A percentile compares a stretch with the other conserved stretches of the same genome.
These are phyloP conservation scores for Tragelaphus eurycerus DNA, from an alignment of 2,797 vertebrate genomes.

Conservation along the genomic window DNA sequence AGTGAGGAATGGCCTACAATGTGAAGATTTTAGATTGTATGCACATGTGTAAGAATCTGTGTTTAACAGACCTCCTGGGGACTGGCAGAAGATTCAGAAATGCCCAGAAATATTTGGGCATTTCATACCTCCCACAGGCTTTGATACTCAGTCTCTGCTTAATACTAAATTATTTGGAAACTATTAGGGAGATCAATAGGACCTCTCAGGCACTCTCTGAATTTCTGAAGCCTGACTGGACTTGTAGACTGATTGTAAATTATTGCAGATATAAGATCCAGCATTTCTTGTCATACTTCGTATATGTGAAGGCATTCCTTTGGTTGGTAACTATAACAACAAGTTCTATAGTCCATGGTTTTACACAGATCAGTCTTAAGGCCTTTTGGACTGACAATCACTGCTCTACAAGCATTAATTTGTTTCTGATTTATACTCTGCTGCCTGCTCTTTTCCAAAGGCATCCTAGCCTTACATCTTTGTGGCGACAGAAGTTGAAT, in stretches of 20 bases:
- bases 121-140: neutral
- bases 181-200: neutral
- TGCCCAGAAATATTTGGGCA: neutral
- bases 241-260: constrained; percentile 24
- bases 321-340: constrained; percentile 50
- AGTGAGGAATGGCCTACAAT: neutral
- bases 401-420: neutral
- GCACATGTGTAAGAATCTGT: neutral
- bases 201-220: neutral
- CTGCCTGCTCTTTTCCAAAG: neutral
- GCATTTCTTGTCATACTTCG: neutral
- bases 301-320: neutral
- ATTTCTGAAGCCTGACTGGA: neutral
- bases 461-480: neutral
- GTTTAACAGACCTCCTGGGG: neutral
- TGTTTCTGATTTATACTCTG: neutral
- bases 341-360: constrained; percentile 32
- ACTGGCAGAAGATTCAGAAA: neutral
- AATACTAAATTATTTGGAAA: constrained; percentile 17
- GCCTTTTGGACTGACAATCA: neutral
- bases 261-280: neutral
- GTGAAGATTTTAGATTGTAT: neutral
- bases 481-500: neutral
- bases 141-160: constrained; percentile 1
- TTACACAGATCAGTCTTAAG: neutral